These are phyloP conservation scores for Drosophila acutilabella DNA, from an alignment of 2,888 invertebrate species.

Conservation along the genomic window DNA sequence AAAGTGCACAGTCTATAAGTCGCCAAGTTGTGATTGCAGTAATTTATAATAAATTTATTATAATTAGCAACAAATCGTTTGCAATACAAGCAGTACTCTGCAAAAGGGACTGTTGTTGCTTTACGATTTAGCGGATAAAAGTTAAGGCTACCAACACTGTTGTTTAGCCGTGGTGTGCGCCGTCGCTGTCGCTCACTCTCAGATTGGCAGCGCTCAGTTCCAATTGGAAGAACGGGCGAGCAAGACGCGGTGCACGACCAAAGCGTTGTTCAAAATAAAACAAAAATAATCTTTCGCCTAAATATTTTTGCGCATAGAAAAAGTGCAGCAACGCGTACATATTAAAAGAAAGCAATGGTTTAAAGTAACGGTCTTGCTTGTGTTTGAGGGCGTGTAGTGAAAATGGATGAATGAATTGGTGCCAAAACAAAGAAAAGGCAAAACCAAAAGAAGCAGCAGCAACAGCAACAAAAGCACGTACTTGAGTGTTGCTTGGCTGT, in stretches of 20 bases:
- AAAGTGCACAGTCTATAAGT: no score
- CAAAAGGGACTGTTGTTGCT: neutral
- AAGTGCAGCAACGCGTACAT: conserved; percentile 34
- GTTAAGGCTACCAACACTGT: conserved; percentile 35
- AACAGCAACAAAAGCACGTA: conserved; percentile 57
- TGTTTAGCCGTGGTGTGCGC: conserved; percentile 44
- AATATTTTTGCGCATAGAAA: conserved; percentile 46
- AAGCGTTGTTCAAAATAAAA: conserved; percentile 53
- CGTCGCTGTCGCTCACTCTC: conserved; percentile 61
- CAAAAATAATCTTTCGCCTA: conserved; percentile 50
- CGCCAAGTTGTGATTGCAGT: no score
- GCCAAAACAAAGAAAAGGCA: conserved; percentile 45
- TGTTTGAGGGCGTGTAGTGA: conserved; percentile 35
- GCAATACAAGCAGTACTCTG: neutral
- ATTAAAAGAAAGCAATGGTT: conserved; percentile 51
- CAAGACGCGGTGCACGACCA: conserved; percentile 55
- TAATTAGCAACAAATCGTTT: neutral
- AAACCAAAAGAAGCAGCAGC: conserved; percentile 38
- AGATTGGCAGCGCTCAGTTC: conserved; percentile 58
- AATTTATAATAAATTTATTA: neutral
- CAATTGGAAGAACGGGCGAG: conserved; percentile 72
- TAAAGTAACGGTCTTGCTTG: conserved; percentile 36
- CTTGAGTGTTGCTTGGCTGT: conserved; percentile 56
- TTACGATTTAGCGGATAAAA: conserved; percentile 33
- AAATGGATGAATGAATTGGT: conserved; percentile 52